Evolutionary conservation across 2,113 vertebrate species (phyloP).

Genomic region (Cyrtonyx montezumae): DNA sequence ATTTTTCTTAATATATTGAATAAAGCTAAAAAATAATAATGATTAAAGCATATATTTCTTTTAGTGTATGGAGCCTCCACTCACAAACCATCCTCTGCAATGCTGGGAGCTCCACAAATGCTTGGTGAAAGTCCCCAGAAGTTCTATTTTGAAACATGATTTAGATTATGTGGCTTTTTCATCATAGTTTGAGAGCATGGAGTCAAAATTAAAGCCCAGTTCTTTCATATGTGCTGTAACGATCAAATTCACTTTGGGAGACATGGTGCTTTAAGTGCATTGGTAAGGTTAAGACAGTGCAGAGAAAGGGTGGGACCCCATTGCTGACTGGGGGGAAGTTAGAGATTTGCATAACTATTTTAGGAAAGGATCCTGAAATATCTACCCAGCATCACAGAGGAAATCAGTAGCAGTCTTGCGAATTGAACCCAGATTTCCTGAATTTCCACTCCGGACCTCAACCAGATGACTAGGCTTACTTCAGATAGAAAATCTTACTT

Average conservation of each 20-base stretch:
- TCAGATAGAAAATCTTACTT: not conserved
- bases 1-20: not conserved
- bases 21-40: not conserved
- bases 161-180: not conserved
- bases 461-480: not conserved
- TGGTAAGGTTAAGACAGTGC: too few species aligned
- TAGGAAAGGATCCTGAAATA: not conserved
- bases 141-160: not conserved
- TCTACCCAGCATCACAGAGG: accelerated
- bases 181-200: not conserved
- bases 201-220: not conserved
- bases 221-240: not conserved
- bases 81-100: accelerated
- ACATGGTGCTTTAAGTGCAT: not conserved
- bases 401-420: not conserved
- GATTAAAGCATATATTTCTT: not conserved
- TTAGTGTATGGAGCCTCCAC: not conserved
- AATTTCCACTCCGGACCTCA: not conserved
- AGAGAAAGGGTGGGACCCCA: too few species aligned
- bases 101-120: not conserved
- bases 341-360: not conserved
- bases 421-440: not conserved
- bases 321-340: not conserved
- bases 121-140: not conserved
- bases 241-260: not conserved